Conservation (phyloP, 2,797 vertebrate genomes). For the Miopithecus talapoin region DNA sequence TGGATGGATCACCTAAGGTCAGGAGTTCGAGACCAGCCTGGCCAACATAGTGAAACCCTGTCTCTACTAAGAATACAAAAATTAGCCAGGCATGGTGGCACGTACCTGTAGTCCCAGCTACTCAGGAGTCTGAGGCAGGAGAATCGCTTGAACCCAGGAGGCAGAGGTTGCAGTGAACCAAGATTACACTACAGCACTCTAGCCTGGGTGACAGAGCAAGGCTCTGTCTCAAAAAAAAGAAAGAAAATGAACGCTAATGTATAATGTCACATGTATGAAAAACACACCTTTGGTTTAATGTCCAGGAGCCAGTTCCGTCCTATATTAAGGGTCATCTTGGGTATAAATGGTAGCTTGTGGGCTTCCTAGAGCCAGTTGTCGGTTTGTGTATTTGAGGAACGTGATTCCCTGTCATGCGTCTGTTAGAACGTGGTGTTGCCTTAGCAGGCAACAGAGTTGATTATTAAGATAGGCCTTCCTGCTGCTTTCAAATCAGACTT, state of each 20-base stretch:
- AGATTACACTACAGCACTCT: fast-evolving
- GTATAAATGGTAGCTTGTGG: too few relatives aligned
- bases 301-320: fast-evolving
- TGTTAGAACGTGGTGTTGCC: background rate
- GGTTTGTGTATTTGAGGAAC: background rate
- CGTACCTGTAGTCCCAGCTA: background rate
- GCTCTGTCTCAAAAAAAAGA: background rate
- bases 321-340: background rate
- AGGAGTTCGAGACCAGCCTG: background rate
- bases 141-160: background rate
- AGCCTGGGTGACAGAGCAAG: background rate
- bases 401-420: fast-evolving
- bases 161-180: background rate
- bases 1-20: background rate
- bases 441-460: background rate
- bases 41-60: background rate
- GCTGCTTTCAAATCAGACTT: background rate
- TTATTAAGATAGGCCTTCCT: background rate
- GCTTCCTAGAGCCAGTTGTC: background rate
- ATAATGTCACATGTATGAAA: background rate
- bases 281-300: background rate
- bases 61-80: background rate
- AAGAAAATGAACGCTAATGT: background rate
- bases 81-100: background rate
- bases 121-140: background rate